A percentile compares a stretch with the other conserved stretches of the same genome.
phyloP scores from a whole-genome alignment of 1,140 invertebrate genomes.

The Drosophila persimilis region DNA sequence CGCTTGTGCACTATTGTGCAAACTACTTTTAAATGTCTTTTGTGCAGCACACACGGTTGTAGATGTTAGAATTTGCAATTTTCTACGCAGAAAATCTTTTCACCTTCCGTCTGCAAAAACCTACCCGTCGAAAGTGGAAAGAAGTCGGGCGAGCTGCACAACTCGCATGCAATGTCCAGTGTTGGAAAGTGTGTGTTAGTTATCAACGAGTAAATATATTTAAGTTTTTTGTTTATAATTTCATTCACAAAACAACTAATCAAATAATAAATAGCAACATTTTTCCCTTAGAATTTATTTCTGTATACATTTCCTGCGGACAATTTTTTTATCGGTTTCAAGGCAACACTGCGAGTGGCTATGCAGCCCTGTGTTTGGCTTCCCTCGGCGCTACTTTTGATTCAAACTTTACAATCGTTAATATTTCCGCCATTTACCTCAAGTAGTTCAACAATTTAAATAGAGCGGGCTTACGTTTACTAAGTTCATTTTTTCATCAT shows the following conservation, averaged over 20 bases:
- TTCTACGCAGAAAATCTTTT: conserved; percentile 75
- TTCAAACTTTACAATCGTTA: conserved; percentile 49
- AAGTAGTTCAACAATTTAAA: no score
- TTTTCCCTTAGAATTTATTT: no score
- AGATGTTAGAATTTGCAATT: conserved; percentile 62
- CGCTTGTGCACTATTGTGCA: conserved; percentile 41
- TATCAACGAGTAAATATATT: background rate
- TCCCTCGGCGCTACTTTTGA: conserved; percentile 46
- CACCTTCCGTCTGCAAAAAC: conserved; percentile 78
- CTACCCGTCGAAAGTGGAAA: conserved; percentile 79
- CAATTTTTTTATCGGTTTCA: no score
- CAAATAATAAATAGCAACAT: no score
- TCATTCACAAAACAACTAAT: no score
- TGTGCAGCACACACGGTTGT: conserved; percentile 36
- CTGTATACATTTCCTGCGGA: no score
- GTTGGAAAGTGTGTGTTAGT: conserved; percentile 20
- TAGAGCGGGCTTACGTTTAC: no score
- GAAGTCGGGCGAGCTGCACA: conserved; percentile 56
- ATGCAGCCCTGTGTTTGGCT: conserved; percentile 24
- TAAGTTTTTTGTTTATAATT: no score
- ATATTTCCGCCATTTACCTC: no score
- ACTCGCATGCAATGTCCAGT: conserved; percentile 41
- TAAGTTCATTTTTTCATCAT: no score
- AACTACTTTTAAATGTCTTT: conserved; percentile 54
- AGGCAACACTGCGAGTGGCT: conserved; percentile 22